Percentiles rank a stretch among this genome's conserved stretches.
These are phyloP conservation scores for Carposina sasakii DNA, from an alignment of 1,140 invertebrate species.

Conservation along the genomic window DNA sequence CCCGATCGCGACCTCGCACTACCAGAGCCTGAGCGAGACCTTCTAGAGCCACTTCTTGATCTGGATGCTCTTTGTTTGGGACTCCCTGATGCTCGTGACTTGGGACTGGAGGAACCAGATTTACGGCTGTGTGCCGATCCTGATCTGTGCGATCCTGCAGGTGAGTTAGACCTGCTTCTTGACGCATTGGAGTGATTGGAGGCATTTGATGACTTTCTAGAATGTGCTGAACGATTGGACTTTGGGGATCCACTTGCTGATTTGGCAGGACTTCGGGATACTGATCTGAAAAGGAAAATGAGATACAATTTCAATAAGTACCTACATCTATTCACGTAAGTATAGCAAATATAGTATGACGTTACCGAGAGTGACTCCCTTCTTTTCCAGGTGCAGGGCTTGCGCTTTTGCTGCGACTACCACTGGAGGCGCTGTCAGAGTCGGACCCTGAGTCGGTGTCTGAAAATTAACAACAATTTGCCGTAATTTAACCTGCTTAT, in stretches of 20 bases:
- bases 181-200: conserved; percentile 59
- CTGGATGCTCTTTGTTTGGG: conserved; percentile 41
- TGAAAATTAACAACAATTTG: no score
- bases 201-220: conserved; percentile 44
- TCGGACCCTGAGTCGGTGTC: conserved; percentile 66
- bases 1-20: conserved; percentile 59
- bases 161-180: conserved; percentile 60
- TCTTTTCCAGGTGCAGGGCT: conserved; percentile 62
- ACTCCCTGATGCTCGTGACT: conserved; percentile 52
- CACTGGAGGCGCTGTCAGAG: conserved; percentile 71
- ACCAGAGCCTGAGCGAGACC: conserved; percentile 63
- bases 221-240: conserved; percentile 38
- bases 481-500: no score
- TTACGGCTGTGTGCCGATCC: conserved; percentile 50
- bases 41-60: conserved; percentile 47
- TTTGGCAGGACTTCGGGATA: conserved; percentile 54
- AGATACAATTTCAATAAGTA: not conserved
- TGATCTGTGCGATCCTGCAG: conserved; percentile 53
- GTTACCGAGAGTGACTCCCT: conserved; percentile 55
- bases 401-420: conserved; percentile 66
- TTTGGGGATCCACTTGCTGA: conserved; percentile 59
- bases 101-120: conserved; percentile 56
- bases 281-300: conserved; percentile 41
- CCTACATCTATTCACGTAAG: conserved; percentile 4
- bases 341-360: no score